A percentile compares a stretch with the other conserved stretches of the same genome.
These are phyloP conservation scores for Lordiphosa stackelbergi DNA, from an alignment of 1,140 invertebrate species.

Conservation along the genomic window DNA sequence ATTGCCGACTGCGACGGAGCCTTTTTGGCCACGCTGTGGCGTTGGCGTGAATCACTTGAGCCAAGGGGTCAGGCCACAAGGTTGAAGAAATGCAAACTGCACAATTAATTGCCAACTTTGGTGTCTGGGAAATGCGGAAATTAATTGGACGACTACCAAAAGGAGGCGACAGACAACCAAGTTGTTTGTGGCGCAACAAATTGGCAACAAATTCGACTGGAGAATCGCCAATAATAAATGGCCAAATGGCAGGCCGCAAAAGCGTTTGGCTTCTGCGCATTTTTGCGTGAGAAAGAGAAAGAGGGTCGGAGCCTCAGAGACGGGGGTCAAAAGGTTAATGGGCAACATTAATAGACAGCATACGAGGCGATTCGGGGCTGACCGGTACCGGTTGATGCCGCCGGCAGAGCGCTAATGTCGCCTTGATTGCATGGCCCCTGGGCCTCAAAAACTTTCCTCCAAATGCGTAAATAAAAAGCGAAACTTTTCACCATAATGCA, in stretches of 20 bases:
- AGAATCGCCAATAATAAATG: conserved; percentile 56
- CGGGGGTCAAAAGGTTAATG: conserved; percentile 64
- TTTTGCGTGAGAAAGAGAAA: conserved; percentile 59
- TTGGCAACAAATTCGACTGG: conserved; percentile 65
- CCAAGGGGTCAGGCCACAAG: conserved; percentile 71
- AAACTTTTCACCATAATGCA: conserved; percentile 16
- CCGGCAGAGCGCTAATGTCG: conserved; percentile 48
- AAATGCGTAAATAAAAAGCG: conserved; percentile 63
- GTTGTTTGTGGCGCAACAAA: conserved; percentile 60
- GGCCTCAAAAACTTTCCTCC: conserved; percentile 43
- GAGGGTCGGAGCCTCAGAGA: conserved; percentile 33
- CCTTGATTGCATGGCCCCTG: conserved; percentile 60
- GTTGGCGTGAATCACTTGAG: conserved; percentile 72
- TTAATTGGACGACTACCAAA: conserved; percentile 64
- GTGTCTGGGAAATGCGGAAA: conserved; percentile 71
- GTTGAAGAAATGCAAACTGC: conserved; percentile 70
- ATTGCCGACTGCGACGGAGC: conserved; percentile 63
- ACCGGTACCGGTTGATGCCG: conserved; percentile 29
- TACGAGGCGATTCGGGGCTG: conserved; percentile 48
- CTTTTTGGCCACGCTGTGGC: conserved; percentile 19
- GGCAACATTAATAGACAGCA: conserved; percentile 67
- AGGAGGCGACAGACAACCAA: conserved; percentile 15
- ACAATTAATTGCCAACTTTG: conserved; percentile 68
- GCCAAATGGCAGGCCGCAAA: conserved; percentile 41
- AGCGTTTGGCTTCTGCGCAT: conserved; percentile 69